Evolutionary conservation across 2,113 vertebrate genomes (phyloP).

Genomic region (Ceratotherium simum): DNA sequence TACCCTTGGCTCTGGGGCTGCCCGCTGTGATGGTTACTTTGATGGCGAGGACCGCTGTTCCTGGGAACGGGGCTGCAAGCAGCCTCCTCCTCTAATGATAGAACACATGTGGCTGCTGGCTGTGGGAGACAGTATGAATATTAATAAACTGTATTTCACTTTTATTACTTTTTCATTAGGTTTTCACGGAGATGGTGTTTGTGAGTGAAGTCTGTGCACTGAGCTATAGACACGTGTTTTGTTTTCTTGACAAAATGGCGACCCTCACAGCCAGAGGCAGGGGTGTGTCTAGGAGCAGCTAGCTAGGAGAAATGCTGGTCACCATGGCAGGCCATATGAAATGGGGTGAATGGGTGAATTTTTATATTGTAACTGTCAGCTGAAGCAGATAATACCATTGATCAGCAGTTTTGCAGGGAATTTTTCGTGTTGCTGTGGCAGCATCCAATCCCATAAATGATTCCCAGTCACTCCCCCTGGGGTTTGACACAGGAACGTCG

Average conservation of each 20-base stretch:
- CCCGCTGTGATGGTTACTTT: not conserved
- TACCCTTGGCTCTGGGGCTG: not conserved
- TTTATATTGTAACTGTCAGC: not conserved
- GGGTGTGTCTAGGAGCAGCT: not conserved
- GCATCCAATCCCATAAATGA: fast-evolving
- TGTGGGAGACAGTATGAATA: conserved; percentile 58
- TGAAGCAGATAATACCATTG: not conserved
- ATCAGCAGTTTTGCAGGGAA: not conserved
- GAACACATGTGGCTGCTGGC: not conserved
- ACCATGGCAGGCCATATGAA: not conserved
- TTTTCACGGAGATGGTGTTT: conserved; percentile 59
- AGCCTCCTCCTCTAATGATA: not conserved
- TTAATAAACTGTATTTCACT: conserved; percentile 66
- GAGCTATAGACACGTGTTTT: not conserved
- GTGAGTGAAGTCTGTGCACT: not conserved
- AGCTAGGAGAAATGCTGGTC: fast-evolving
- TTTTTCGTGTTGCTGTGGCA: not conserved
- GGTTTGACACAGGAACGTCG: not conserved
- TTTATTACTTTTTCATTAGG: conserved; percentile 66
- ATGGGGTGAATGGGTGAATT: not conserved
- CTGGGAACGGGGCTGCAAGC: not conserved
- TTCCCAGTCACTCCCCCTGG: not conserved
- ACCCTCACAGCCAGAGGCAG: not conserved
- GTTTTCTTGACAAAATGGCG: conserved; percentile 64
- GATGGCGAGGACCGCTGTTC: not conserved